Base-by-base conservation (phyloP, 1,140 invertebrate genomes). In the Drosophila santomea region DNA sequence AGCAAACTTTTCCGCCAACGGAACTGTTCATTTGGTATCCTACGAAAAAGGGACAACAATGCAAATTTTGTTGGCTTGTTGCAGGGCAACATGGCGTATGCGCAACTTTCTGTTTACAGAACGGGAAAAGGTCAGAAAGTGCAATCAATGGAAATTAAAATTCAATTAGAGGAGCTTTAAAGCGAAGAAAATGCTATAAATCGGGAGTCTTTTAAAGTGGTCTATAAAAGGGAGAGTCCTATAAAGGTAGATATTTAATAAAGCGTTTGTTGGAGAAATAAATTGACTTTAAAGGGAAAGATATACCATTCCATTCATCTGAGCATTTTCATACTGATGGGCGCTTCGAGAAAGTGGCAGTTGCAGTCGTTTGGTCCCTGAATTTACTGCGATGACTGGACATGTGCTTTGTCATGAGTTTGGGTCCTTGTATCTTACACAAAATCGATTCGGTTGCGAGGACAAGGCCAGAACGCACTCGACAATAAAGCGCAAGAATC, bases 81-180 rank as follows among this genome's bases (percentile, higher is more conserved):
- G 45, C 14, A 23, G 23, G 52, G 32, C 69, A 68, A 51, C 57
- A 45, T 60, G 77, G 81, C 74, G 83, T 68, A 82, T 78, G 55
- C 78, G 63, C 68, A 76, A 86, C 74, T 68, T 82, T 58, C 55
- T 64, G 73, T 78, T 83, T 83, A 41, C 35, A 20, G 43, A 73
- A 39, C 55, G 58, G 36, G 76, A 58, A 72, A 72, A 80, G 69
- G 73, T 79, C 60, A 43, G 75, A 67, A 89, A 83, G 73, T 72
- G 56, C 72, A 78, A 73, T 80, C 74, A 84, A 66, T 72, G 68
- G 67, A 82, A 90, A 90, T 91, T 83, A 88, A 83, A 90, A 88
- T 88, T 86, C 86, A 90, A 90, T 90, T 86, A 90, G 66, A 54
- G 43, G 36, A 35, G 47, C 2, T 17, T 6, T n/a, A 20, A 64